These are phyloP conservation scores for Lymantria monacha DNA, from an alignment of 2,888 invertebrate species.

Conservation along the genomic window DNA sequence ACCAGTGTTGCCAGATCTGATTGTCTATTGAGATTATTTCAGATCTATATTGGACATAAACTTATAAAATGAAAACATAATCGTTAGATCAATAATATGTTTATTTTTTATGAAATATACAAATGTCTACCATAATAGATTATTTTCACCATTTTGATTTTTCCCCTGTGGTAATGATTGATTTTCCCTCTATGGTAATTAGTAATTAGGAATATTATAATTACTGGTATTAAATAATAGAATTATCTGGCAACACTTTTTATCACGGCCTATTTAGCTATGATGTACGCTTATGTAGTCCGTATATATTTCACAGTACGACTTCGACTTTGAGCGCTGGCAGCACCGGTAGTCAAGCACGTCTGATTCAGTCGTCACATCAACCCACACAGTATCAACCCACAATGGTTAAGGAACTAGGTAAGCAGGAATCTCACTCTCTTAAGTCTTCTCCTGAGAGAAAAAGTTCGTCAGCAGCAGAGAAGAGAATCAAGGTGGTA, in stretches of 20 bases:
- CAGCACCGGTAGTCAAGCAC: conserved; percentile 95
- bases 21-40: background rate
- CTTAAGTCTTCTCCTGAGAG: conserved; percentile 79
- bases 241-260: conserved; percentile 6
- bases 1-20: conserved; percentile 9
- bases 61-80: too few species aligned
- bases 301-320: conserved; percentile 84
- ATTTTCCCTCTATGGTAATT: too few species aligned
- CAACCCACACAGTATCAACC: conserved; percentile 96
- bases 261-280: conserved; percentile 4
- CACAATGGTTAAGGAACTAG: conserved; percentile 92
- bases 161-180: too few species aligned
- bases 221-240: background rate
- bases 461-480: conserved; percentile 50
- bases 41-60: too few species aligned
- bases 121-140: too few species aligned
- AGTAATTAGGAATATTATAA: too few species aligned
- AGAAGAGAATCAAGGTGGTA: conserved; percentile 72
- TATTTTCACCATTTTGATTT: too few species aligned
- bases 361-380: conserved; percentile 96
- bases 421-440: conserved; percentile 85
- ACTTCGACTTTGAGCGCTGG: conserved; percentile 96
- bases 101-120: too few species aligned
- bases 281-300: conserved; percentile 13
- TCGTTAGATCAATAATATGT: too few species aligned